Base-by-base conservation (phyloP, 2,113 vertebrate genomes). In the Oreochromis aureus region DNA sequence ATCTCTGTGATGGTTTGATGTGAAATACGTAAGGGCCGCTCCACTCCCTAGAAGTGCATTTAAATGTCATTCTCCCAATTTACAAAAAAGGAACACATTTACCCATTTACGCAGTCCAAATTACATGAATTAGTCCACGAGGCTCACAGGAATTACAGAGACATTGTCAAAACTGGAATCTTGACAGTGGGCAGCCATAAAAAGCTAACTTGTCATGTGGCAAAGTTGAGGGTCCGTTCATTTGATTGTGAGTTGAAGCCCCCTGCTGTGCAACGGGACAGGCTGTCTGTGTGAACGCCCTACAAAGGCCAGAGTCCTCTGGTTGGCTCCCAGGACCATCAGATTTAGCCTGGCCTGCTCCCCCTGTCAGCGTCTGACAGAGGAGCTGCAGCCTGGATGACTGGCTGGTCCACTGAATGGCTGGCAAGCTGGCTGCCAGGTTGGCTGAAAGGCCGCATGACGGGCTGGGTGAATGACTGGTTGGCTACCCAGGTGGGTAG, bases 281-380 rank as follows among this genome's bases (percentile, higher is more conserved):
- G 88, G 91, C 91, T 89, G 88, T 90, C 89, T 94, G 88, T 95
- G 91, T 92, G 92, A 94, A 92, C 82, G 32, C 89, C 90, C 87
- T 84, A 94, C 92, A 94, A 93, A 94, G 93, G 85, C 94, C 90
- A 91, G 86, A 90, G 93, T 95, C 84, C 90, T 92, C 92, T 90
- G 92, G 92, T 95, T 95, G 93, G 93, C 93, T 92, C 85, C 85
- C 81, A 91, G 91, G 92, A 89, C 91, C 87, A 86, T 93, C 92
- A 92, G 86, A 90, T 84, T 90, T 89, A 93, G 94, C 89, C 93
- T 86, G 89, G 93, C 92, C 89, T 84, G 89, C 78, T 94, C 93
- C 87, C 90, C 87, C 93, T 89, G 92, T 93, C 92, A 85, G 85
- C 18, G 90, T 91, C 90, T 90, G 90, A 92, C 91, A 89, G 89